Evolutionary conservation across 2,797 vertebrate species (phyloP), one percentile per base, ranked within the genome.

Genomic region (Lepus oiostolus): DNA sequence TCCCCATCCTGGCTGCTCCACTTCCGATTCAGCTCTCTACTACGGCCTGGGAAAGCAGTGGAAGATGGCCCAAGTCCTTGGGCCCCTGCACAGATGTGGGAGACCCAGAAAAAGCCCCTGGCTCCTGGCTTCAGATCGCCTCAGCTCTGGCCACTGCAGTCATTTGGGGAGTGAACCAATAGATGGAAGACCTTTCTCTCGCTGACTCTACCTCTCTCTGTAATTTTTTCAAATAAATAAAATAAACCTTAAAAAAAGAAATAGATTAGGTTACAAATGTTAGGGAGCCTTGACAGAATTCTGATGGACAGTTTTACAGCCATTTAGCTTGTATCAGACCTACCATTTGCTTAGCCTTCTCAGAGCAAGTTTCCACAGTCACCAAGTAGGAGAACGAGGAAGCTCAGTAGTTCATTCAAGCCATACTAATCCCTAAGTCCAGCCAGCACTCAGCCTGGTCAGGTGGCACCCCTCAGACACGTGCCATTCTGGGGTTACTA

Each of bases 251-350:
- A 42, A 42, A 42, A 42, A 42, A 42, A 65, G 32, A 74, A 95
- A 92, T 88, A 85, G 85, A 85, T 71, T 93, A 96, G 75, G 70
- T 95, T 94, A 91, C 60, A 74, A 93, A 88, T 82, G 70, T 42
- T 35, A 71, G 50, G 9, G 76, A 88, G 52, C 7, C 54, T 94
- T 93, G 79, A 75, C n/a, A 95, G 65, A 82, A 80, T 80, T 93
- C 52, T 90, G 85, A 90, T 26, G 81, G 93, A 91, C 47, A 65
- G 72, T 47, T 86, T 74, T 76, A 71, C 38, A 67, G 38, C 74
- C 86, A 63, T 63, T 83, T 32, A 71, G 47, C 71, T 84, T 63
- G 2, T 62, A 89, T 90, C 54, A 90, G 74, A 83, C 30, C 24
- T 79, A 88, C 75, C 24, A 91, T 84, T 79, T 95, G 63, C 35